Percentiles rank a stretch among this genome's conserved stretches.
Evolutionary conservation across 2,888 invertebrate species (phyloP).

Genomic region (Epinotia demarniana): DNA sequence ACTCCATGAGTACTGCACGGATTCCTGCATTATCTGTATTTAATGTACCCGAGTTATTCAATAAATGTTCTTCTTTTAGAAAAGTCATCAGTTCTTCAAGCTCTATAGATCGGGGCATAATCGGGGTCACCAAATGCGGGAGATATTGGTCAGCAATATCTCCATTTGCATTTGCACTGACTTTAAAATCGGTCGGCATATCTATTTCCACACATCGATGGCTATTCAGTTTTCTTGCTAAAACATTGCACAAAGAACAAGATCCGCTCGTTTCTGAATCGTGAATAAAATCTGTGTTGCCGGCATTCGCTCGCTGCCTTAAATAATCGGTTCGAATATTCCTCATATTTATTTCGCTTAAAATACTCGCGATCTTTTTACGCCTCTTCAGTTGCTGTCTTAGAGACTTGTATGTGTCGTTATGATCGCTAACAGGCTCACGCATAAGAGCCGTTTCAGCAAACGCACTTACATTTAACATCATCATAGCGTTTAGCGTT

Average conservation of each 20-base stretch:
- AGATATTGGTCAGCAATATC: neutral
- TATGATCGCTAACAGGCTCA: neutral
- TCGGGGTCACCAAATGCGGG: neutral
- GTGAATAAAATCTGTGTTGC: neutral
- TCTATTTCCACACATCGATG: neutral
- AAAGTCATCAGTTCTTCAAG: neutral
- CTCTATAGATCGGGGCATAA: neutral
- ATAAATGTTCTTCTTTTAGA: neutral
- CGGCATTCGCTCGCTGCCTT: neutral
- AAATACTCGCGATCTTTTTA: neutral
- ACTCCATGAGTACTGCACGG: neutral
- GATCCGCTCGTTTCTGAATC: neutral
- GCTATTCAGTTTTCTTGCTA: conserved; percentile 6
- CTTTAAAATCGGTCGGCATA: neutral
- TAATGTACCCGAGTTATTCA: neutral
- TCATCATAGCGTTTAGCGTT: neutral
- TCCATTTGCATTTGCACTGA: neutral
- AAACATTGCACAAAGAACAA: neutral
- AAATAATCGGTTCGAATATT: neutral
- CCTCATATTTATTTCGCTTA: neutral
- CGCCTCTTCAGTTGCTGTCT: neutral
- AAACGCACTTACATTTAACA: neutral
- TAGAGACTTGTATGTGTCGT: neutral
- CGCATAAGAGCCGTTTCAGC: neutral
- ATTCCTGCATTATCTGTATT: neutral